A percentile compares a stretch with the other conserved stretches of the same genome.
Evolutionary conservation across 2,888 invertebrate species (phyloP).

Genomic region (Megaustenia siamemsis): DNA sequence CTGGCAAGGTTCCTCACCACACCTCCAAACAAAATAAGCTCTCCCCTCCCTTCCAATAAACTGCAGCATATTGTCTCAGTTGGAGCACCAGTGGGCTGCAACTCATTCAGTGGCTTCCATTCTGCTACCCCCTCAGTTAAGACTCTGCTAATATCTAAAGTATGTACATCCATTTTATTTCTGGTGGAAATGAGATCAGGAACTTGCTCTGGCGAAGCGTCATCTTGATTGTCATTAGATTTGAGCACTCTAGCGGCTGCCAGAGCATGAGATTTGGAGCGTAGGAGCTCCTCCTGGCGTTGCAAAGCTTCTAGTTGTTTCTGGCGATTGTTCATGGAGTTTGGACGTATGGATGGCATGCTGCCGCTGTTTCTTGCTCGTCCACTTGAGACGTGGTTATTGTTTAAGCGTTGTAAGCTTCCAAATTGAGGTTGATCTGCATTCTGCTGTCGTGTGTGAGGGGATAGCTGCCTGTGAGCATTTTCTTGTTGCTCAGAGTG

Average conservation of each 20-base stretch:
- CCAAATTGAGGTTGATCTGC: conserved; percentile 45
- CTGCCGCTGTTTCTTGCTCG: conserved; percentile 59
- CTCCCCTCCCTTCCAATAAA: conserved; percentile 92
- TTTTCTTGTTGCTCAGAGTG: neutral
- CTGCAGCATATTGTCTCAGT: conserved; percentile 95
- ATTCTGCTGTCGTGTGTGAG: conserved; percentile 15
- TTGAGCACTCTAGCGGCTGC: conserved; percentile 41
- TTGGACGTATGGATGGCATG: conserved; percentile 79
- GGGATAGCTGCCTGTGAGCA: neutral
- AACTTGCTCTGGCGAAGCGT: conserved; percentile 15
- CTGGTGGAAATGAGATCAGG: conserved; percentile 47
- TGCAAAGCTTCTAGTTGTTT: conserved; percentile 85
- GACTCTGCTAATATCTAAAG: conserved; percentile 88
- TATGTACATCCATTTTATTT: conserved; percentile 90
- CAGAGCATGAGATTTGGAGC: conserved; percentile 55
- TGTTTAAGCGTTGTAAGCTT: conserved; percentile 31
- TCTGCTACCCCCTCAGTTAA: conserved; percentile 81
- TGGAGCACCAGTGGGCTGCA: conserved; percentile 82
- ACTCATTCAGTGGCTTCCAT: conserved; percentile 76
- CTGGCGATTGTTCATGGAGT: conserved; percentile 82
- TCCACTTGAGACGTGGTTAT: conserved; percentile 44
- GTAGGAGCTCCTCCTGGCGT: conserved; percentile 84
- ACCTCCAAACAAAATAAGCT: conserved; percentile 97
- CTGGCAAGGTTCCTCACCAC: conserved; percentile 82
- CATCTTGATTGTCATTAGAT: conserved; percentile 56